These are phyloP conservation scores for Eubasilissa splendida DNA, from an alignment of 2,888 invertebrate genomes.

Conservation along the genomic window DNA sequence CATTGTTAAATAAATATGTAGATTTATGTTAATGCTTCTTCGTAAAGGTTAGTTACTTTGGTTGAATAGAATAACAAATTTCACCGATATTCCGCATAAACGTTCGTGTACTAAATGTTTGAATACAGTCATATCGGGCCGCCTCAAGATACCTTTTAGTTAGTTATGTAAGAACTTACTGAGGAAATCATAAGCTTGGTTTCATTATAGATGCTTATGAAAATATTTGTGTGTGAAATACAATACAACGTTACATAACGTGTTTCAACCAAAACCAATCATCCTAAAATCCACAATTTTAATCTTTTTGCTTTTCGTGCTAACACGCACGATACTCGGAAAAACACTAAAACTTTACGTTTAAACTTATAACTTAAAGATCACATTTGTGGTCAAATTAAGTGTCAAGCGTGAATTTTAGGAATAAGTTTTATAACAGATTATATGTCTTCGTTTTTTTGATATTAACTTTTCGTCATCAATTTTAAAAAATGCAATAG, in stretches of 20 bases:
- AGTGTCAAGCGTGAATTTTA: too few species aligned
- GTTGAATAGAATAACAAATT: slow-evolving; percentile 3
- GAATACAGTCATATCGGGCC: too few species aligned
- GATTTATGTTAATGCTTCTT: slow-evolving; percentile 2
- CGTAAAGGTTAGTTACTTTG: slow-evolving; percentile 2
- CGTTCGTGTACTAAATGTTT: background rate
- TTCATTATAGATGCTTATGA: background rate
- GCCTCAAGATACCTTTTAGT: too few species aligned
- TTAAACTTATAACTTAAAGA: background rate
- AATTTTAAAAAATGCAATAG: too few species aligned
- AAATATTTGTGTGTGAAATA: background rate
- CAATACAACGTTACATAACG: background rate
- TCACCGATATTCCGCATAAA: background rate
- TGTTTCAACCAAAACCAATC: background rate
- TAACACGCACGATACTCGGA: background rate
- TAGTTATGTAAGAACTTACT: too few species aligned
- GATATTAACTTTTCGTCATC: too few species aligned
- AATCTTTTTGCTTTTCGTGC: background rate
- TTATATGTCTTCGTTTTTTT: too few species aligned
- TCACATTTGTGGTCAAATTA: background rate
- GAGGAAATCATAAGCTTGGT: too few species aligned
- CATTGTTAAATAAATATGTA: slow-evolving; percentile 14
- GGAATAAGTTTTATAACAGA: too few species aligned
- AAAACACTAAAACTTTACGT: background rate
- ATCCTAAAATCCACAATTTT: slow-evolving; percentile 1